Conservation (phyloP, 2,797 vertebrate species). For the Smutsia gigantea region DNA sequence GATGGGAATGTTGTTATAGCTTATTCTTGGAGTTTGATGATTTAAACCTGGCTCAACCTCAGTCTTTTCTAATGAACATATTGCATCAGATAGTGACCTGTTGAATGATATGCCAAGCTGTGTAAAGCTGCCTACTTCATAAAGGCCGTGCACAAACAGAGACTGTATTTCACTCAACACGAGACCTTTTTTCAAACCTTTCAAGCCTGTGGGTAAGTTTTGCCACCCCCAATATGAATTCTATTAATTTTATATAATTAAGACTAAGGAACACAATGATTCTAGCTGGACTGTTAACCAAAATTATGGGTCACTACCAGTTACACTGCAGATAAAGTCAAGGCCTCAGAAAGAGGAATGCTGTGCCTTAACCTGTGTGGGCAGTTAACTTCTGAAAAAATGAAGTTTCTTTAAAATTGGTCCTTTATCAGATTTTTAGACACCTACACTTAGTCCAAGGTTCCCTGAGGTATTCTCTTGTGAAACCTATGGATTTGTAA, state of each 20-base stretch:
- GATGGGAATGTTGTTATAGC: not conserved
- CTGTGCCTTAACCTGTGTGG: not conserved
- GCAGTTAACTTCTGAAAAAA: not conserved
- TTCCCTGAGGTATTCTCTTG: not conserved
- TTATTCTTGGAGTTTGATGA: not conserved
- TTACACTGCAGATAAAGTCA: not conserved
- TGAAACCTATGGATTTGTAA: not conserved
- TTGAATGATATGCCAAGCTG: constrained; percentile 6
- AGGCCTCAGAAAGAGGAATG: not conserved
- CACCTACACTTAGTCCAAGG: not conserved
- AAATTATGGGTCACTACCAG: not conserved
- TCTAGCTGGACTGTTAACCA: not conserved
- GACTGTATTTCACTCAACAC: not conserved
- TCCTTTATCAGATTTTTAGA: not conserved
- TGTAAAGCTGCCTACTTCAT: not conserved
- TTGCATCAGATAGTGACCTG: constrained; percentile 10
- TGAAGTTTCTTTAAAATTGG: not conserved
- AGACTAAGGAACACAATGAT: not conserved
- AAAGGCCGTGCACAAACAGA: not conserved
- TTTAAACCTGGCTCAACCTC: not conserved
- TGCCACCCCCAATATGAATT: not conserved
- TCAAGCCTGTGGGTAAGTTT: not conserved
- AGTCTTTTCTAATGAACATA: not conserved
- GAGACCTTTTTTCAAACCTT: not conserved
- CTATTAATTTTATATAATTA: constrained; percentile 8